Evolutionary conservation across 2,113 vertebrate species (phyloP).

Genomic region (Bungarus multicinctus): DNA sequence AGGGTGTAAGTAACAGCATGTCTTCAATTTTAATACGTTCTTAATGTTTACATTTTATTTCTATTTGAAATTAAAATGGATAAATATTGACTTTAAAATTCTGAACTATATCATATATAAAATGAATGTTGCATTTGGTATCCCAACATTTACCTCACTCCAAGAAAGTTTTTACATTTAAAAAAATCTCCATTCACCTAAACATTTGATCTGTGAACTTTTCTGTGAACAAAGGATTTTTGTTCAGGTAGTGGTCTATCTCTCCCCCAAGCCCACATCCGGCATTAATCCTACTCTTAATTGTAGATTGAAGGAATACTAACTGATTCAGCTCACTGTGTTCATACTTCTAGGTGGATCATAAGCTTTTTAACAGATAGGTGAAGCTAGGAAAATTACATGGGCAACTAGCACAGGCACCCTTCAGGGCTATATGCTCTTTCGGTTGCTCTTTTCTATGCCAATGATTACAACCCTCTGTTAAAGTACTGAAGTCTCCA

Average conservation of each 20-base stretch:
- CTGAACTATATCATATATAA: not conserved
- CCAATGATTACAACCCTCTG: too few species aligned
- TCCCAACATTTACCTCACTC: not conserved
- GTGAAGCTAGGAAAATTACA: too few species aligned
- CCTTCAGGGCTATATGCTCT: too few species aligned
- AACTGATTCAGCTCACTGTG: too few species aligned
- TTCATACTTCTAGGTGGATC: too few species aligned
- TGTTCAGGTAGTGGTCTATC: not conserved
- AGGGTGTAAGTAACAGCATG: conserved; percentile 79
- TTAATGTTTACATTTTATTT: not conserved
- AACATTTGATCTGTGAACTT: not conserved
- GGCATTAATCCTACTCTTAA: not conserved
- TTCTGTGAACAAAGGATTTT: not conserved
- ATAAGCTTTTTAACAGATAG: too few species aligned
- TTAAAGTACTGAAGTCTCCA: too few species aligned
- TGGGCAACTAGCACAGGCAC: too few species aligned
- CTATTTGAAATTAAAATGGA: not conserved
- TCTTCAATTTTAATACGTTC: not conserved
- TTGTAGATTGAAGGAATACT: not conserved
- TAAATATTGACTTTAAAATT: not conserved
- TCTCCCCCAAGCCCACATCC: not conserved
- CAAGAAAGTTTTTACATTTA: not conserved
- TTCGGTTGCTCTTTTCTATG: too few species aligned
- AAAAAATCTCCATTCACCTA: not conserved
- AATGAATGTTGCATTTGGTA: not conserved